Percentiles rank a stretch among this genome's conserved stretches.
These are phyloP conservation scores for Mola mola DNA, from an alignment of 2,113 vertebrate species.

Conservation along the genomic window DNA sequence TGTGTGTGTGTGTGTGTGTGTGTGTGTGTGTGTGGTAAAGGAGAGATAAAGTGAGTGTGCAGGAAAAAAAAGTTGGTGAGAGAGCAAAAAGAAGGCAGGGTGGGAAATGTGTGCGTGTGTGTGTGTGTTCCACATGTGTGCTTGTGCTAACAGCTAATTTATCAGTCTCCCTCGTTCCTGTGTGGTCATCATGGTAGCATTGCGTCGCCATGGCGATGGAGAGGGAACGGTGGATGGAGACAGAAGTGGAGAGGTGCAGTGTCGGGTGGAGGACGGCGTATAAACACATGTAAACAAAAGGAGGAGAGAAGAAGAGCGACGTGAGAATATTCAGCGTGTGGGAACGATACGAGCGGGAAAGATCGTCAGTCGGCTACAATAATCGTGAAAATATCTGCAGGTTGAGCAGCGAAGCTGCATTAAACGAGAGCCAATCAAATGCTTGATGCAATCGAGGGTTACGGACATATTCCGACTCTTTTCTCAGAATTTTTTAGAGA, in stretches of 20 bases:
- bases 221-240: neutral
- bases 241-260: neutral
- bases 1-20: slow-evolving; percentile 38
- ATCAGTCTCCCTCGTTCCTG: slow-evolving; percentile 29
- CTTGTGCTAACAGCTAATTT: slow-evolving; percentile 26
- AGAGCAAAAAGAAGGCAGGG: neutral
- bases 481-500: too few species aligned
- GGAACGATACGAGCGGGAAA: too few species aligned
- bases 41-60: neutral
- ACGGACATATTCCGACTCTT: too few species aligned
- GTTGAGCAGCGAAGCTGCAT: too few species aligned
- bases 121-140: slow-evolving; percentile 42
- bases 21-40: slow-evolving; percentile 24
- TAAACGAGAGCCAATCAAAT: too few species aligned
- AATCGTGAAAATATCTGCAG: too few species aligned
- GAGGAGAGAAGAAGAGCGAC: too few species aligned
- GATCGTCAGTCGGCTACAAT: too few species aligned
- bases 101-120: neutral
- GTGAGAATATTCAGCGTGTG: too few species aligned
- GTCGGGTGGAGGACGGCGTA: neutral
- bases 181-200: slow-evolving; percentile 41
- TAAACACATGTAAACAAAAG: slow-evolving; percentile 7
- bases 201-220: slow-evolving; percentile 28
- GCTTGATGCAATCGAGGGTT: too few species aligned
- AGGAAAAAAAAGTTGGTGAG: neutral